phyloP scores from a whole-genome alignment of 2,797 vertebrate species.

The Sternotherus odoratus region DNA sequence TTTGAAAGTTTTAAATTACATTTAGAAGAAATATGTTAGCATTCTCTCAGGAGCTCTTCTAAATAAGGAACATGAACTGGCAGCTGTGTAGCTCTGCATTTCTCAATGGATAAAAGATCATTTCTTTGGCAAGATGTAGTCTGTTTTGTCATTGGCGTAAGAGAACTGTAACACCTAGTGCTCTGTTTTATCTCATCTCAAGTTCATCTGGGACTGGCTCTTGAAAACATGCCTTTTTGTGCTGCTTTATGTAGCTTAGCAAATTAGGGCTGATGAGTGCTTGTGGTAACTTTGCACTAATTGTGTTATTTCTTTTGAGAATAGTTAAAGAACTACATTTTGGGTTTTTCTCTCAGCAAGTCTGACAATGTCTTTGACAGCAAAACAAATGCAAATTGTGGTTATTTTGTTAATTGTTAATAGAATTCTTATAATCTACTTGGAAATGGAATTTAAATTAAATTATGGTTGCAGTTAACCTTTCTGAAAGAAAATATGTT shows the following conservation, averaged over 20 bases:
- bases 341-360: background rate
- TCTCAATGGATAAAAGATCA: background rate
- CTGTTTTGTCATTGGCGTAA: background rate
- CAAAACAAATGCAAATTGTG: accelerated
- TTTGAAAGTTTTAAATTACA: background rate
- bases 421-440: background rate
- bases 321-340: background rate
- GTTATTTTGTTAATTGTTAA: background rate
- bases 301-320: background rate
- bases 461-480: background rate
- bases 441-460: background rate
- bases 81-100: background rate
- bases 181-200: background rate
- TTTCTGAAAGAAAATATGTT: background rate
- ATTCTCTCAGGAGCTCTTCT: background rate
- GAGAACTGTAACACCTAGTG: background rate
- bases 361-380: background rate
- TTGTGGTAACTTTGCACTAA: background rate
- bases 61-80: background rate
- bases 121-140: background rate
- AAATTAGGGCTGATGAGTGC: background rate
- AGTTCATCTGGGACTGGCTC: background rate
- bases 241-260: background rate
- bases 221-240: background rate
- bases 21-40: background rate